Evolutionary conservation across 2,113 vertebrate species (phyloP).

Genomic region (Solenodon paradoxus): DNA sequence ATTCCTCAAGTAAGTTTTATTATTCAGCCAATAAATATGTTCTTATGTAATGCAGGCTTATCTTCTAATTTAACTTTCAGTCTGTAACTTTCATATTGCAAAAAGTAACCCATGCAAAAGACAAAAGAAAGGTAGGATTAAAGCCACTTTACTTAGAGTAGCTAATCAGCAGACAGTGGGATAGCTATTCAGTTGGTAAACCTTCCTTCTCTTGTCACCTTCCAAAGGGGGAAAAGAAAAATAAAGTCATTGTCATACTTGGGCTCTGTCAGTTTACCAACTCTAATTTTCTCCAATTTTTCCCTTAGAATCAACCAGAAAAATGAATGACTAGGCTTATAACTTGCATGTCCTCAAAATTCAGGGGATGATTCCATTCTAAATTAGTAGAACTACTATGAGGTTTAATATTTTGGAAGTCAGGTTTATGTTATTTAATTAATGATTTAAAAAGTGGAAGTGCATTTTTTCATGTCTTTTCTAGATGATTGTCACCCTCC

Average conservation of each 20-base stretch:
- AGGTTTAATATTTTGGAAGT: conserved; percentile 27
- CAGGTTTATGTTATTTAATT: conserved; percentile 45
- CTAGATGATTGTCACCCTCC: fast-evolving
- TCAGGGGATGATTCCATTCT: not conserved
- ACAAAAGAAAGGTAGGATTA: not conserved
- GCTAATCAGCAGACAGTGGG: not conserved
- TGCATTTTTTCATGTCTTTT: conserved; percentile 16
- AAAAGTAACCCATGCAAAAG: not conserved
- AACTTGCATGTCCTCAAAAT: not conserved
- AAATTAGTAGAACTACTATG: conserved; percentile 43
- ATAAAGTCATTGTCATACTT: not conserved
- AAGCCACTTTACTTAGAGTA: not conserved
- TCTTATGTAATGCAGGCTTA: conserved; percentile 34
- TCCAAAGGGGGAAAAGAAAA: not conserved
- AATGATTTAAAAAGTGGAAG: conserved; percentile 68
- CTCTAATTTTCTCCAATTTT: not conserved
- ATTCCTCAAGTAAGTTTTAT: conserved; percentile 51
- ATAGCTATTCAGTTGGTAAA: not conserved
- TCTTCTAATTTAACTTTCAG: conserved; percentile 59
- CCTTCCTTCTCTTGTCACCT: not conserved
- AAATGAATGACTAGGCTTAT: not conserved
- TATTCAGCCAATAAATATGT: conserved; percentile 72
- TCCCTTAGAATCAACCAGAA: not conserved
- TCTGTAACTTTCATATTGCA: conserved; percentile 50
- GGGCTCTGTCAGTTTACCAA: conserved; percentile 68